Evolutionary conservation across 2,888 invertebrate genomes (phyloP), one percentile per base, ranked within the genome.

Genomic region (Spilarctia lutea): DNA sequence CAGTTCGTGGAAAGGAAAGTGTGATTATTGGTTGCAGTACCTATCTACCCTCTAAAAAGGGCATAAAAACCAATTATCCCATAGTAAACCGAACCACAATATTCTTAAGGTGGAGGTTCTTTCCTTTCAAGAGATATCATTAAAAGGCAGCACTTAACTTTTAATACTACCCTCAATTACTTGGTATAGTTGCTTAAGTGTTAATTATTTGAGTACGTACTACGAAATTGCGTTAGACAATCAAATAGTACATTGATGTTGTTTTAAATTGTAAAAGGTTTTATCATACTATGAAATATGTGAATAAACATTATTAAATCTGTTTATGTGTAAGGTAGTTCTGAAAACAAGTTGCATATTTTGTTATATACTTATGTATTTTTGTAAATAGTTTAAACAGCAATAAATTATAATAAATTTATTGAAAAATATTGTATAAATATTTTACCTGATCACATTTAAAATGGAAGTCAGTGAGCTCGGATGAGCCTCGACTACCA

Each of bases 281-380:
- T n/a, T n/a, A n/a, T n/a, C n/a, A n/a, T n/a, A n/a, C 39, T 39
- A 42, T 71, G 24, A 42, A 71, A 71, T 63, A 30, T 20, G n/a
- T n/a, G n/a, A n/a, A n/a, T n/a, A n/a, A n/a, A n/a, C n/a, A n/a
- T n/a, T n/a, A n/a, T n/a, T n/a, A n/a, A n/a, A n/a, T n/a, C n/a
- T n/a, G n/a, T n/a, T n/a, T 16, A 52, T 3, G 3, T 6, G 24
- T 24, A 24, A 33, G 33, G 33, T 33, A 33, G 33, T 33, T 33
- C 3, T 33, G 33, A 33, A 33, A 33, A 33, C 33, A 33, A 33
- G 33, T 33, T 4, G 33, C 33, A 33, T 33, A 33, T 33, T 33
- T 33, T 33, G 2, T 2, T 33, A 2, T 3, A 4, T 4, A 2
- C 4, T 3, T 33, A 33, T 33, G 2, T 33, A 33, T 33, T 2